Base-by-base conservation (phyloP, 2,888 invertebrate species). In the Entomobrya multifasciata region DNA sequence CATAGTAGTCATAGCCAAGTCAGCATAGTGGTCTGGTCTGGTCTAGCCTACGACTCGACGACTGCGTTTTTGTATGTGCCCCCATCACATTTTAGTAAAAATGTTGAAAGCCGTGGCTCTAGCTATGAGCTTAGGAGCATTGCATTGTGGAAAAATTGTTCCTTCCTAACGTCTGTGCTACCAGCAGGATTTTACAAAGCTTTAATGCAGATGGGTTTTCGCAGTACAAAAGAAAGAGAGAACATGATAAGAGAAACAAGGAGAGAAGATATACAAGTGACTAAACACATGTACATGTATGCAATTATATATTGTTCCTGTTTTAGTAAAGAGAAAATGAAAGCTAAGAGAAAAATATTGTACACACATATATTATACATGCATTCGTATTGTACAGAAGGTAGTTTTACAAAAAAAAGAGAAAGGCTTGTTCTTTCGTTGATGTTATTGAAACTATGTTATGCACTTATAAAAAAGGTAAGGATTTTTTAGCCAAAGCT, bases 231-330 rank as follows among this genome's bases (percentile, higher is more conserved):
- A 60, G 2, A 22, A 25, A 60, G 25, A 36, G 36, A 36, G 36
- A 36, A 36, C 8, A 36, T 36, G 36, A 49, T 49, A 15, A 49
- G 49, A 49, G n/a, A 49, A 49, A 15, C 30, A 36, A n/a, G 22
- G 15, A n/a, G 4, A 17, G 30, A 36, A 62, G 36, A 62, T 30
- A 62, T 36, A 17, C 36, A 15, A 2, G n/a, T 15, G 36, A n/a
- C 36, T 60, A 60, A 36, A 60, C 57, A 25, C 27, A 25, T 60
- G 62, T 62, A 62, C 36, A 36, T 36, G 15, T 36, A 62, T 62
- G 36, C 30, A 62, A 62, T 62, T n/a, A n/a, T n/a, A n/a, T n/a
- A n/a, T n/a, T n/a, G n/a, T n/a, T n/a, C n/a, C n/a, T n/a, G n/a
- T n/a, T n/a, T n/a, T n/a, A n/a, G n/a, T n/a, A 62, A 27, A 17